Conservation (phyloP, 2,888 invertebrate genomes). For the Agonopterix arenella region DNA sequence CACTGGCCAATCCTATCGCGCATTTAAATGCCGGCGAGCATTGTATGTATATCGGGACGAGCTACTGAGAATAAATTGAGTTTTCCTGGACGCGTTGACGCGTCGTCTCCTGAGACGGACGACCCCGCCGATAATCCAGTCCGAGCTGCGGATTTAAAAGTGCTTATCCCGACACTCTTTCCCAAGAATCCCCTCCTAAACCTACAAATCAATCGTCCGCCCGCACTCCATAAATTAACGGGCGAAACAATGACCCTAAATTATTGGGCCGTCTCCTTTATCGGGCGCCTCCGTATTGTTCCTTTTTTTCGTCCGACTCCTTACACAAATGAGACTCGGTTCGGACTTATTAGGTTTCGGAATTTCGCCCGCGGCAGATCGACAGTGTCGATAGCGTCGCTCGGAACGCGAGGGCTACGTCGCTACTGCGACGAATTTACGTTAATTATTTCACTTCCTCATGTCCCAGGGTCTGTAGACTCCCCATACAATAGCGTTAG, state of each 20-base stretch:
- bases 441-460: constrained; percentile 65
- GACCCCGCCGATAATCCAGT: constrained; percentile 21
- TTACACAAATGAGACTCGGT: constrained; percentile 72
- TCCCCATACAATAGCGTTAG: constrained; percentile 42
- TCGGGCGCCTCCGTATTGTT: constrained; percentile 55
- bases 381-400: constrained; percentile 56
- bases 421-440: constrained; percentile 29
- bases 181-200: constrained; percentile 51
- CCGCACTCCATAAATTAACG: constrained; percentile 74
- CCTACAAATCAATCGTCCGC: constrained; percentile 72
- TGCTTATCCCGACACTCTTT: constrained; percentile 53
- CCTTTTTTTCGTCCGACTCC: constrained; percentile 56
- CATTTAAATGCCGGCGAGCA: constrained; percentile 62
- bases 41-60: constrained; percentile 72
- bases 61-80: constrained; percentile 61
- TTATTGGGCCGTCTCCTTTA: constrained; percentile 70
- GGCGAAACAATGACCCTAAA: constrained; percentile 74
- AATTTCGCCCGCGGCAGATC: constrained; percentile 63
- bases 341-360: constrained; percentile 71
- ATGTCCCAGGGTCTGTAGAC: constrained; percentile 12
- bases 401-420: constrained; percentile 19
- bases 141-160: constrained; percentile 35
- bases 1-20: constrained; percentile 67
- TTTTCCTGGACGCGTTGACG: constrained; percentile 45
- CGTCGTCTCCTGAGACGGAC: constrained; percentile 23